Evolutionary conservation across 2,797 vertebrate genomes (phyloP).

Genomic region (Okamejei kenojei): DNA sequence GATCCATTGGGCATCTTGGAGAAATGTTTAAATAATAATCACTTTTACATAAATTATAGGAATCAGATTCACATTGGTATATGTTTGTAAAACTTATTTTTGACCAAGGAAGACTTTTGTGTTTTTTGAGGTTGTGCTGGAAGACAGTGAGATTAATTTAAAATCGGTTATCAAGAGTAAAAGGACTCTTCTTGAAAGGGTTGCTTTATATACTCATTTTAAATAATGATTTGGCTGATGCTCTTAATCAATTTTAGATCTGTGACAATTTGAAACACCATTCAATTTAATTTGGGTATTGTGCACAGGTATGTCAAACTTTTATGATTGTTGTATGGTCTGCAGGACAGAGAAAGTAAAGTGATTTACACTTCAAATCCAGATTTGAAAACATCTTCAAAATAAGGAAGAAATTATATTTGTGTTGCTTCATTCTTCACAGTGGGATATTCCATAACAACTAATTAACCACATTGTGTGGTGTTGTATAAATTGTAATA

Average conservation of each 20-base stretch:
- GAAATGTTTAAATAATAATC: not conserved
- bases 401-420: not conserved
- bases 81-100: not conserved
- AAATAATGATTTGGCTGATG: no score
- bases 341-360: not conserved
- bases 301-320: not conserved
- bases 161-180: no score
- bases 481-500: not conserved
- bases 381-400: not conserved
- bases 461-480: no score
- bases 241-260: no score
- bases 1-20: not conserved
- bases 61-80: not conserved
- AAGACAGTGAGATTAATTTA: no score
- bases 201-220: no score
- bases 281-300: not conserved
- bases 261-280: not conserved
- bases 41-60: not conserved
- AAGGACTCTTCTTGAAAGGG: no score
- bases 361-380: not conserved
- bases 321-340: not conserved
- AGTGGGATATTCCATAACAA: no score
- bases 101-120: not conserved
- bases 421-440: no score
- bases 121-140: not conserved